Percentiles rank a stretch among this genome's conserved stretches.
Evolutionary conservation across 2,888 invertebrate genomes (phyloP).

Genomic region (Cerastis leucographa): DNA sequence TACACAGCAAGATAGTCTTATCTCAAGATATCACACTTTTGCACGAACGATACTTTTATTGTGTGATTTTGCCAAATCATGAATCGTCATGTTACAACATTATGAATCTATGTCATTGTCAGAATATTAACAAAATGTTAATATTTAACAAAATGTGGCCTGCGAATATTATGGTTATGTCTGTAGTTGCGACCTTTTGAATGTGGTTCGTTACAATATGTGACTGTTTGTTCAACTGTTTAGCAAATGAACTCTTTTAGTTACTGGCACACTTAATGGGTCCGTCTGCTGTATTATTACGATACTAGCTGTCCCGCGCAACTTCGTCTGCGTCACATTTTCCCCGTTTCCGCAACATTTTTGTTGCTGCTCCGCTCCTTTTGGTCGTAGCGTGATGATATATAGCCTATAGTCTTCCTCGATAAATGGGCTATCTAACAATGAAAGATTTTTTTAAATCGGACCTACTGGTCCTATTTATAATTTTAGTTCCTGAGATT

Average conservation of each 20-base stretch:
- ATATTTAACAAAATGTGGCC: conserved; percentile 12
- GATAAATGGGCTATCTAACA: no score
- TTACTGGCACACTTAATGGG: neutral
- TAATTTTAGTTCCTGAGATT: no score
- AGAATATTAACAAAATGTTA: neutral
- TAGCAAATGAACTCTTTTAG: neutral
- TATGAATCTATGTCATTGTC: conserved; percentile 31
- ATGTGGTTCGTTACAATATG: neutral
- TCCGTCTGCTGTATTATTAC: neutral
- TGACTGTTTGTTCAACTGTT: conserved; percentile 49
- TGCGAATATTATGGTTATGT: conserved; percentile 16
- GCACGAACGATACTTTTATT: conserved; percentile 13
- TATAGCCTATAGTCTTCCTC: no score
- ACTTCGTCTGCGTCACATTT: no score
- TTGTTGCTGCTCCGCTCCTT: no score
- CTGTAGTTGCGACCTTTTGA: conserved; percentile 16
- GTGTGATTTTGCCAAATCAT: conserved; percentile 35
- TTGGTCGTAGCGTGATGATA: no score
- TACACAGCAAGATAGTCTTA: conserved; percentile 24
- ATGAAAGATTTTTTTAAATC: no score
- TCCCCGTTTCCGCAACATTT: no score
- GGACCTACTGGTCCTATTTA: no score
- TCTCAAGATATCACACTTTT: conserved; percentile 8
- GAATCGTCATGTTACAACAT: conserved; percentile 9
- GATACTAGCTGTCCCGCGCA: no score